Evolutionary conservation across 2,888 invertebrate genomes (phyloP), one percentile per base, ranked within the genome.

Genomic region (Tachina lurida): DNA sequence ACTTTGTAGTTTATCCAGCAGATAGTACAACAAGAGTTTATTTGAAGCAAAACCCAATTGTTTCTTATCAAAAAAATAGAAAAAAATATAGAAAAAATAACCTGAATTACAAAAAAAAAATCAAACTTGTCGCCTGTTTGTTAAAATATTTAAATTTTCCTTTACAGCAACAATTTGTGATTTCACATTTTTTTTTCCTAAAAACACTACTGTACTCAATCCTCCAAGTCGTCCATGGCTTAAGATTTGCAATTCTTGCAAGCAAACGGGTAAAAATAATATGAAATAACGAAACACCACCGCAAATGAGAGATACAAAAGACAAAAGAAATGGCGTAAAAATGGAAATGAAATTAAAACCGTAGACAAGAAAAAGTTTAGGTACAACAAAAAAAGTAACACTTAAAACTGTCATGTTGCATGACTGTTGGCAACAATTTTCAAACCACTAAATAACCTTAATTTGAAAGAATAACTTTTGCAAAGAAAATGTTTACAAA

Each of bases 361-460:
- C 43, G 63, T 79, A 70, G 80, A 84, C 68, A 74, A 78, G 76
- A 56, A 86, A 54, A 84, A 77, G 56, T 80, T 67, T 80, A 45
- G 31, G n/a, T 68, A 63, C 67, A 79, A 83, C 75, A 84, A 74
- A 76, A 84, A 74, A 76, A 80, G 58, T 77, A 85, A 76, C 86
- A 87, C 88, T 87, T 87, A 78, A 87, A 87, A 87, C 87, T 87
- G 87, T 87, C 87, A 87, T 85, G 86, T 85, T 87, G 86, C 85
- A 87, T 80, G 81, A 88, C 86, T 80, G 86, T 81, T 87, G 76
- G 86, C 83, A 87, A 86, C 82, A 88, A 87, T 86, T 87, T 87
- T 84, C 76, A 83, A 85, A 87, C 87, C 86, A 87, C 87, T 88
- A 88, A 88, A 86, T 86, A 88, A 87, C 86, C 88, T 87, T 88